Evolutionary conservation across 2,113 vertebrate genomes (phyloP).

Genomic region (Motacilla alba): DNA sequence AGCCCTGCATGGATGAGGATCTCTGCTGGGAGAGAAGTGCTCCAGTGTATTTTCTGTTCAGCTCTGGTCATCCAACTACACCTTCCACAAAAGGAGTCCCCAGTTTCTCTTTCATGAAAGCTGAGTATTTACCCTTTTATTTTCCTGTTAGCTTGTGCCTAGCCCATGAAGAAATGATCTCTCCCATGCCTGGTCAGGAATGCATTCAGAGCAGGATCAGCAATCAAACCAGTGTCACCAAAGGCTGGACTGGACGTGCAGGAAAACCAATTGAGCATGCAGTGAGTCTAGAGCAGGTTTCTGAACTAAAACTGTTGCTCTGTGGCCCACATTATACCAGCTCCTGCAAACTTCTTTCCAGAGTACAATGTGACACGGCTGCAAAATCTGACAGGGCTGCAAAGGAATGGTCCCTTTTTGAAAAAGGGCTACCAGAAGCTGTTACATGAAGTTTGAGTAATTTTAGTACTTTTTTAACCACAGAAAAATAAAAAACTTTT

Average conservation of each 20-base stretch:
- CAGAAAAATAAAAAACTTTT: neutral
- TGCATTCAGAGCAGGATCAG: neutral
- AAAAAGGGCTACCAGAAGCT: neutral
- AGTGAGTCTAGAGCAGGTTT: neutral
- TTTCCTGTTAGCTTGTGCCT: neutral
- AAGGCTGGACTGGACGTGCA: rapidly evolving
- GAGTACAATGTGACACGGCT: neutral
- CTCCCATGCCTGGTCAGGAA: neutral
- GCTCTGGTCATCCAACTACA: neutral
- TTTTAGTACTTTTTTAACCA: neutral
- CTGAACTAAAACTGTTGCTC: neutral
- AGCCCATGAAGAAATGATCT: neutral
- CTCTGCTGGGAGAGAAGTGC: neutral
- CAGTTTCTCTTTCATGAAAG: neutral
- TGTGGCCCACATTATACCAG: neutral
- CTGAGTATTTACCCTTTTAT: neutral
- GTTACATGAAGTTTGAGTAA: neutral
- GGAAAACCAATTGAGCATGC: neutral
- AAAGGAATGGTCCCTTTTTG: rapidly evolving
- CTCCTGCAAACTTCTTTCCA: neutral
- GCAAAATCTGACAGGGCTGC: neutral
- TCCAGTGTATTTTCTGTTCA: neutral
- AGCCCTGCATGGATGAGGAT: neutral
- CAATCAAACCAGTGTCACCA: neutral
- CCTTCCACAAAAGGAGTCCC: neutral